Percentiles rank a stretch among this genome's conserved stretches.
phyloP scores from a whole-genome alignment of 1,140 invertebrate species.

The Aphelenchoides fujianensis region DNA sequence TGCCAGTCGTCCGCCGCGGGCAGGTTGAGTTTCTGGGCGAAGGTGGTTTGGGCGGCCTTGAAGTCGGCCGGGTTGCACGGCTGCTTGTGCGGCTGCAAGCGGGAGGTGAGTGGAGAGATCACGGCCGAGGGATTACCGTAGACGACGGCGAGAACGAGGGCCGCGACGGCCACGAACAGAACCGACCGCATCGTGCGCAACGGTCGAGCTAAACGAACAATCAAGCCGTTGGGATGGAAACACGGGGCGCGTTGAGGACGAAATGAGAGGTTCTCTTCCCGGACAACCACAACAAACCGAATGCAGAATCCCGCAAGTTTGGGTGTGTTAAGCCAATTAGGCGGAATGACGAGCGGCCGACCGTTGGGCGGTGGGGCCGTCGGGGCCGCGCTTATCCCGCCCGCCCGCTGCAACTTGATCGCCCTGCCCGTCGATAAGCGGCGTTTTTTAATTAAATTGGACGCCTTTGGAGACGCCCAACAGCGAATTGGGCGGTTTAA shows the following conservation, averaged over 20 bases:
- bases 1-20: neutral
- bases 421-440: neutral
- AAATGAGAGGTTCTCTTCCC: no score
- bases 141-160: neutral
- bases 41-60: neutral
- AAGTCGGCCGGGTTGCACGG: constrained; percentile 5
- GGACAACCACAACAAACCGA: no score
- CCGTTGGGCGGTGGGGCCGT: neutral
- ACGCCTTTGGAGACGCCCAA: neutral
- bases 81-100: neutral
- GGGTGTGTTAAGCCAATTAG: neutral
- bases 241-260: neutral
- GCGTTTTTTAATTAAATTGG: neutral
- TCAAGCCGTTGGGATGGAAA: neutral
- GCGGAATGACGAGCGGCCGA: neutral
- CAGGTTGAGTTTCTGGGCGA: neutral
- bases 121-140: neutral
- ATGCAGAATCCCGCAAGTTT: neutral
- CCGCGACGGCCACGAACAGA: neutral
- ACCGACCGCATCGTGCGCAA: neutral
- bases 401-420: neutral
- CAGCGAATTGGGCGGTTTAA: neutral
- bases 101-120: neutral
- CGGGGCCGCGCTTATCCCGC: neutral
- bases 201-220: neutral